A percentile compares a stretch with the other conserved stretches of the same genome.
Conservation (phyloP, 2,888 invertebrate genomes). For the Aporophyla lueneburgensis region DNA sequence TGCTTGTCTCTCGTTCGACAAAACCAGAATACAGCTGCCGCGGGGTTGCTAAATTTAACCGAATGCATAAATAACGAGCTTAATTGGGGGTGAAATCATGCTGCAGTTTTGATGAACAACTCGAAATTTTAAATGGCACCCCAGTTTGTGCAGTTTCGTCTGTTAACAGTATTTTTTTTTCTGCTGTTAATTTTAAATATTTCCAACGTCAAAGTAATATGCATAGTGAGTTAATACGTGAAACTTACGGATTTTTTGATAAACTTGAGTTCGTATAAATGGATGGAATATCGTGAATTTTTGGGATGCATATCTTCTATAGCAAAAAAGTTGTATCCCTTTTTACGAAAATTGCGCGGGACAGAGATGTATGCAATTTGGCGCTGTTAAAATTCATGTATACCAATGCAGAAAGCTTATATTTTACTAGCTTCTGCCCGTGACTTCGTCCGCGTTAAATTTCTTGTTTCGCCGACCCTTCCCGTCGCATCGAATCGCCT, state of each 20-base stretch:
- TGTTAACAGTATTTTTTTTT: slow-evolving; percentile 35
- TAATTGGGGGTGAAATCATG: slow-evolving; percentile 86
- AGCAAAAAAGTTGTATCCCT: no score
- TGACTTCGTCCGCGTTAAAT: no score
- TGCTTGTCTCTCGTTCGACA: not conserved
- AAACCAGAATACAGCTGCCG: slow-evolving; percentile 74
- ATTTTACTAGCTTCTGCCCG: no score
- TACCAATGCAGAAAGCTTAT: no score
- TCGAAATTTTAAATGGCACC: slow-evolving; percentile 76
- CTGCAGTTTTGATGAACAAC: slow-evolving; percentile 86
- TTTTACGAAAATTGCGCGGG: no score
- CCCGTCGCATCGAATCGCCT: no score
- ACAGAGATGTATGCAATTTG: no score
- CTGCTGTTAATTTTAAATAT: slow-evolving; percentile 36
- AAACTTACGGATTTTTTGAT: not conserved
- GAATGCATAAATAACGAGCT: slow-evolving; percentile 87
- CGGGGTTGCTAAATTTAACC: slow-evolving; percentile 77
- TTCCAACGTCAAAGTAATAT: slow-evolving; percentile 21
- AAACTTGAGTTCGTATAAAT: not conserved
- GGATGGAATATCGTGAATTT: not conserved
- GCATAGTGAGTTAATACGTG: not conserved
- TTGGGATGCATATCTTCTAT: no score
- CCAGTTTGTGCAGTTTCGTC: slow-evolving; percentile 40
- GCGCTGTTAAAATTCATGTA: no score
- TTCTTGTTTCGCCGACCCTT: no score